Conservation (phyloP, 2,888 invertebrate genomes). For the Deilephila elpenor region DNA sequence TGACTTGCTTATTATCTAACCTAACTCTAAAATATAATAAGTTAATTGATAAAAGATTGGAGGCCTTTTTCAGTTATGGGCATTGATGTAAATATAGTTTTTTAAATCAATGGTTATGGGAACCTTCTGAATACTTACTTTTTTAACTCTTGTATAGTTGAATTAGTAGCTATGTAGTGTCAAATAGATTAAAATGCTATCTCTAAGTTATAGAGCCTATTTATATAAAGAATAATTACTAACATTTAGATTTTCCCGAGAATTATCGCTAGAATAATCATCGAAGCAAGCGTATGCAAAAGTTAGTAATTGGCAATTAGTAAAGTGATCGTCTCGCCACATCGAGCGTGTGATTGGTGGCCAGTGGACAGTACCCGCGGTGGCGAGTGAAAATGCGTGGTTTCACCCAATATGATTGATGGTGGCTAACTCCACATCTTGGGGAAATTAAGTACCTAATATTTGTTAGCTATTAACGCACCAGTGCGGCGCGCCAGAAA, state of each 20-base stretch:
- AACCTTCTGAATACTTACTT: too few species aligned
- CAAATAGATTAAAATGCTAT: too few species aligned
- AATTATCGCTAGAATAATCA: not conserved
- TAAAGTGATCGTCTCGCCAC: constrained; percentile 8
- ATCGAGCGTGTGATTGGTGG: not conserved
- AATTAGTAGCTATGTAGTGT: too few species aligned
- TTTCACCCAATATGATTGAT: not conserved
- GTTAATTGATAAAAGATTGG: too few species aligned
- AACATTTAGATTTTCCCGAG: not conserved
- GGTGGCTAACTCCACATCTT: not conserved
- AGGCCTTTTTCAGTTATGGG: too few species aligned
- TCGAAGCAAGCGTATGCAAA: not conserved
- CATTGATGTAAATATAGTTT: too few species aligned
- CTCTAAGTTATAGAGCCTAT: too few species aligned
- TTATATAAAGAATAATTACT: too few species aligned
- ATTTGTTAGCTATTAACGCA: not conserved
- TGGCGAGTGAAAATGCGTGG: not conserved
- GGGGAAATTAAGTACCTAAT: not conserved
- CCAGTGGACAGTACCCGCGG: not conserved
- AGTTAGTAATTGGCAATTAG: not conserved
- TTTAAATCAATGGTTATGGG: too few species aligned
- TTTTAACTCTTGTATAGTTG: too few species aligned
- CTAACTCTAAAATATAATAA: too few species aligned
- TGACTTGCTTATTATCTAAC: too few species aligned
- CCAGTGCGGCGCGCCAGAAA: not conserved